Conservation (phyloP, 2,797 vertebrate genomes). For the Dryobates pubescens region DNA sequence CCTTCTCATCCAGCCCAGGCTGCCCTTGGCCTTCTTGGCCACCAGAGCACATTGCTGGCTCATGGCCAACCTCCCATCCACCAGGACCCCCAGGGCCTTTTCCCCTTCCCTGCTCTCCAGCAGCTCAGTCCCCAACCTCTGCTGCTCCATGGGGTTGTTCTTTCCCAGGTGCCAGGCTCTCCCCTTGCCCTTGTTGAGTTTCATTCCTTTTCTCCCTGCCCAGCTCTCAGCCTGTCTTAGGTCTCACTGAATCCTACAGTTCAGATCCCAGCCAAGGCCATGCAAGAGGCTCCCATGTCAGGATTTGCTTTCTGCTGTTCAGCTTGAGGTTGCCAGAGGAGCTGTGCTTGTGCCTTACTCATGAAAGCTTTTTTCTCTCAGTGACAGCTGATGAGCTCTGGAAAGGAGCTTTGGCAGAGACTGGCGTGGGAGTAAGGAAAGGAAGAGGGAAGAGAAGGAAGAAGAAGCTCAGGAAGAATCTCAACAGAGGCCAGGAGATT, state of each 20-base stretch:
- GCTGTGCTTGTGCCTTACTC: constrained; percentile 2
- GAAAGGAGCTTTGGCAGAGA: constrained; percentile 91
- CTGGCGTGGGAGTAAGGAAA: constrained; percentile 84
- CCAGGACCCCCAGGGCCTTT: too few species aligned
- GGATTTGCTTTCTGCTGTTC: neutral
- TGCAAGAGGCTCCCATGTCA: neutral
- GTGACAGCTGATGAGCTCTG: constrained; percentile 92
- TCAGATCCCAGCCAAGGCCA: neutral
- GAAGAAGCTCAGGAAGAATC: constrained; percentile 86
- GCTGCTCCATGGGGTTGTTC: too few species aligned
- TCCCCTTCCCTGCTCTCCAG: too few species aligned
- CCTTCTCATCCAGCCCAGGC: too few species aligned
- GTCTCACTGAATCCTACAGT: neutral
- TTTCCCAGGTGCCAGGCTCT: too few species aligned
- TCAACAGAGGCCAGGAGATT: constrained; percentile 89
- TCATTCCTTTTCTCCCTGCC: too few species aligned
- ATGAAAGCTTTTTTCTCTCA: constrained; percentile 67
- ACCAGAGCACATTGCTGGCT: too few species aligned
- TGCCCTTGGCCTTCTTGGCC: too few species aligned
- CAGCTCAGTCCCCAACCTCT: too few species aligned
- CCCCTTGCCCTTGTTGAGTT: too few species aligned
- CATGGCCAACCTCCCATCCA: too few species aligned
- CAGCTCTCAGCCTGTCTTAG: too few species aligned
- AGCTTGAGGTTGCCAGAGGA: neutral
- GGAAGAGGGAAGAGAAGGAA: constrained; percentile 93